Evolutionary conservation across 1,140 invertebrate genomes (phyloP).

Genomic region (Drosophila trapezifrons): DNA sequence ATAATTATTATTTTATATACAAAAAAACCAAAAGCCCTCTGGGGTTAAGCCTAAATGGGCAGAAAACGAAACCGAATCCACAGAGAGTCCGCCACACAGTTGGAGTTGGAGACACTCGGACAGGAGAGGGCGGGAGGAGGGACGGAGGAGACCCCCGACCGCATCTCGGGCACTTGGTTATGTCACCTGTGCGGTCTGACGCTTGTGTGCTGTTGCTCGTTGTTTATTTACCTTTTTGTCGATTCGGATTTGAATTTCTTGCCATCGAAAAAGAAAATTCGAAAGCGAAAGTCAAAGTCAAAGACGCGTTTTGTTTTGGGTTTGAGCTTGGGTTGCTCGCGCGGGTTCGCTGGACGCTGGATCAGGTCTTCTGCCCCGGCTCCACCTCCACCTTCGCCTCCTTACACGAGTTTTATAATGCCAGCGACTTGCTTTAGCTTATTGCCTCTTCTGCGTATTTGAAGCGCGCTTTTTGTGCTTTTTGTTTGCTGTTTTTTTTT

Average conservation of each 20-base stretch:
- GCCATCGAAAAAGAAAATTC: slow-evolving; percentile 76
- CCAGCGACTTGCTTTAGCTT: slow-evolving; percentile 52
- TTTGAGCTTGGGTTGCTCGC: neutral
- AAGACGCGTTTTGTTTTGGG: slow-evolving; percentile 55
- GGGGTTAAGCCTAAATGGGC: slow-evolving; percentile 19
- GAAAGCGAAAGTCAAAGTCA: slow-evolving; percentile 83
- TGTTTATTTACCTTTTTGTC: slow-evolving; percentile 25
- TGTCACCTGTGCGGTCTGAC: slow-evolving; percentile 60
- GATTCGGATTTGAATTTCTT: slow-evolving; percentile 27
- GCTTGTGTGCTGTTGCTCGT: slow-evolving; percentile 59
- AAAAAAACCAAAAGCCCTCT: no score
- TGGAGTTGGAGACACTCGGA: slow-evolving; percentile 4
- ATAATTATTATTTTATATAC: no score
- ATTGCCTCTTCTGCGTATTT: slow-evolving; percentile 14
- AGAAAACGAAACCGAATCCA: slow-evolving; percentile 35
- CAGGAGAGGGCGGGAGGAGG: neutral
- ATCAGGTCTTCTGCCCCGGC: slow-evolving; percentile 26
- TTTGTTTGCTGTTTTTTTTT: slow-evolving; percentile 17
- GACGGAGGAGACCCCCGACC: slow-evolving; percentile 5
- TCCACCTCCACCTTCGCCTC: neutral
- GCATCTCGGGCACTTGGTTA: slow-evolving; percentile 78
- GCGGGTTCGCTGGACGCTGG: slow-evolving; percentile 43
- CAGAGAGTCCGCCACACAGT: neutral
- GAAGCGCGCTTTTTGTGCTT: slow-evolving; percentile 10
- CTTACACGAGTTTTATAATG: slow-evolving; percentile 60